phyloP scores from a whole-genome alignment of 2,888 invertebrate genomes.

The Tinea semifulvella region DNA sequence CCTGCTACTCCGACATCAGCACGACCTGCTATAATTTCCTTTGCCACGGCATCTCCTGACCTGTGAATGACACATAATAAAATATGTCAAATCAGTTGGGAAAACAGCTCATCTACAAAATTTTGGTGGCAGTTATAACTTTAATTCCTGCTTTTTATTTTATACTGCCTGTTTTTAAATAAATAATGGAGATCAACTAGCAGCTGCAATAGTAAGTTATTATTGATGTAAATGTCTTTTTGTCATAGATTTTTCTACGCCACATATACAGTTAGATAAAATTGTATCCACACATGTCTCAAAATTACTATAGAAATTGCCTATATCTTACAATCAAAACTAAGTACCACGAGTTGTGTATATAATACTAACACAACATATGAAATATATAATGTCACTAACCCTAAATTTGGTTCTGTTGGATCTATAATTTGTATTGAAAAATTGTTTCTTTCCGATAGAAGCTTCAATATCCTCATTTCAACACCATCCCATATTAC shows the following conservation, averaged over 20 bases:
- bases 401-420: slow-evolving; percentile 54
- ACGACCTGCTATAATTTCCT: slow-evolving; percentile 57
- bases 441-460: slow-evolving; percentile 75
- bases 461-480: slow-evolving; percentile 68
- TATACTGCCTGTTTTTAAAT: too few relatives aligned
- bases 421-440: slow-evolving; percentile 75
- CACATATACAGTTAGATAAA: too few relatives aligned
- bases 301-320: too few relatives aligned
- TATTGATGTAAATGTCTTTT: too few relatives aligned
- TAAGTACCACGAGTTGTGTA: background rate
- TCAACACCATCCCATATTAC: slow-evolving; percentile 79
- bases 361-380: background rate
- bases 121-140: background rate
- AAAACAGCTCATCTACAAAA: background rate
- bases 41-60: slow-evolving; percentile 68
- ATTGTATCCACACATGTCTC: too few relatives aligned
- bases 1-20: slow-evolving; percentile 78
- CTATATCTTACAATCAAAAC: too few relatives aligned
- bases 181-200: too few relatives aligned
- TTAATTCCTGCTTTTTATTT: too few relatives aligned
- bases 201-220: too few relatives aligned
- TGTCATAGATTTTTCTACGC: too few relatives aligned
- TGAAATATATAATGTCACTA: background rate
- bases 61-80: too few relatives aligned
- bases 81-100: too few relatives aligned